Base-by-base conservation (phyloP, 2,888 invertebrate genomes). In the Cenopis cana region DNA sequence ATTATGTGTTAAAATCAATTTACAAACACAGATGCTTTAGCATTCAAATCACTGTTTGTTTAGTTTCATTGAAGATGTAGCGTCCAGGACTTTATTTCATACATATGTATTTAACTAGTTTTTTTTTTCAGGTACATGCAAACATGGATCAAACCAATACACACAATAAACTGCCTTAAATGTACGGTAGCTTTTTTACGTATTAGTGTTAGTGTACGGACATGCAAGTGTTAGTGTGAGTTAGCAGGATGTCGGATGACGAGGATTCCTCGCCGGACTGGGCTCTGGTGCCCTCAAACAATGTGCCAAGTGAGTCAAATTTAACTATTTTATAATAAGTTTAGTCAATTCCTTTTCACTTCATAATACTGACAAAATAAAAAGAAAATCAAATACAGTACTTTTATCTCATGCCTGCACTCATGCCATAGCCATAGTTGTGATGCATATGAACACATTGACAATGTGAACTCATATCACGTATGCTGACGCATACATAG, bases 221-320 rank as follows among this genome's bases (percentile, higher is more conserved):
- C 68, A 70, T 72, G 54, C 52, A 38, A 64, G 69, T 61, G 50
- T 41, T 67, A 78, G 76, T 77, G 79, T 78, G 69, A 81, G 77
- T 74, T 74, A 76, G 66, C 75, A 87, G 78, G 73, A 94, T 94
- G 94, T 93, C 94, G 55, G 94, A 94, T 61, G 94, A 94, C 66
- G 94, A 93, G 74, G 93, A 93, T 61, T 88, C 90, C 1, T 91
- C 93, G 20, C 88, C 92, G 6, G 93, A 93, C 68, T 81, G 87
- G 88, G 93, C 89, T 0, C 78, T 92, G 76, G 86, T 83, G 74
- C 90, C 93, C 41, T 89, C 85, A 65, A 92, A 90, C 73, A 93
- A 86, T 87, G 87, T 91, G 57, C 92, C 93, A 76, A 93, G 94
- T 94, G 78, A 84, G 80, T 77, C 10, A 8, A 24, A 9, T 46